Conservation (phyloP, 2,113 vertebrate species). For the Mus pahari region DNA sequence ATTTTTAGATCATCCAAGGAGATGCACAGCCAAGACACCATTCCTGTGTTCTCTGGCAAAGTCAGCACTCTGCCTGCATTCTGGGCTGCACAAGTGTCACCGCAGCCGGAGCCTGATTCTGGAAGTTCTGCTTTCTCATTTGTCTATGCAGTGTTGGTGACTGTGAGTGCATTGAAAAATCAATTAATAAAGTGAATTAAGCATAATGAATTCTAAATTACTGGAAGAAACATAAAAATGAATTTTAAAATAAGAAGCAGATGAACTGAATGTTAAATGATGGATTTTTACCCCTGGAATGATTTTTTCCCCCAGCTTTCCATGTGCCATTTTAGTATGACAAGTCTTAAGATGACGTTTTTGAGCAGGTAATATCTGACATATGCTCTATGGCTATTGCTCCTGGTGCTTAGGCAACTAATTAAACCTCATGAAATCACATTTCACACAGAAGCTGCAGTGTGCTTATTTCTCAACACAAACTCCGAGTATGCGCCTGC, state of each 20-base stretch:
- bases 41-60: neutral
- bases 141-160: neutral
- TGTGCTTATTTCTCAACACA: conserved; percentile 33
- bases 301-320: neutral
- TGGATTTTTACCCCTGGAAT: conserved; percentile 33
- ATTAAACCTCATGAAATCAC: conserved; percentile 47
- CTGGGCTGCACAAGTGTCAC: neutral
- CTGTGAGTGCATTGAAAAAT: neutral
- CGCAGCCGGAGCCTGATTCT: neutral
- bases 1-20: neutral
- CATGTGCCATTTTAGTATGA: neutral
- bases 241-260: conserved; percentile 45
- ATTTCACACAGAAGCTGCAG: conserved; percentile 22
- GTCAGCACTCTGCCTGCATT: neutral
- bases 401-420: neutral
- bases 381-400: neutral
- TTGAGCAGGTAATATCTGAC: neutral
- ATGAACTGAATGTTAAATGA: conserved; percentile 14
- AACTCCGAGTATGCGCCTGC: neutral
- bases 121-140: neutral
- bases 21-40: neutral
- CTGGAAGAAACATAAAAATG: conserved; percentile 13
- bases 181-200: conserved; percentile 50
- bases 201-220: conserved; percentile 8
- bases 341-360: neutral